Base-by-base conservation (phyloP, 1,140 invertebrate species). In the Sipha flava region DNA sequence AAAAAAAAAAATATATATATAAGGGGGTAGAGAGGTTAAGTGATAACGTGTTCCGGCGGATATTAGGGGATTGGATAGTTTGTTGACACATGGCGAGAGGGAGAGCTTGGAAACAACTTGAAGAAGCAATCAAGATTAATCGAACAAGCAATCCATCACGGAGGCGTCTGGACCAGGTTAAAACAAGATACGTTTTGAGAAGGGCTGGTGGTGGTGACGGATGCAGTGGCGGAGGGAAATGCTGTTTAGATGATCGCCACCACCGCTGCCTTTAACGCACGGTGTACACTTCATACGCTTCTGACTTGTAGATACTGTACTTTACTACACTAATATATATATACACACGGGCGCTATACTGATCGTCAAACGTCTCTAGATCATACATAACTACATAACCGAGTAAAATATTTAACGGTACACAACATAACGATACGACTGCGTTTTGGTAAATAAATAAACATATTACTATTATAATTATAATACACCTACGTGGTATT, bases 61-160 rank as follows among this genome's bases (percentile, higher is more conserved):
- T 77, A 77, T 77, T 77, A 77, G 73, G 73, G 73, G 73, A 77
- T 77, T 43, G 73, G 52, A 77, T 59, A 77, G 73, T 77, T 77
- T 77, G 73, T 77, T 59, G 73, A 77, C 72, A 75, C 72, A 75
- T 75, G 72, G 72, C 52, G 52, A 40, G 52, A 40, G 73, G 73
- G 34, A 77, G 73, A 40, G 52, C 66, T 70, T 16, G 21, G 73
- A 52, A 77, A 77, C 73, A 77, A 77, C 73, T 77, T 77, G 73
- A 77, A 77, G 73, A 77, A 77, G 73, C 73, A 77, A 77, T 77
- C 73, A 77, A 77, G 73, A 77, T 77, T 77, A 77, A 77, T 77
- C 73, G 73, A 77, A 77, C 73, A 77, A 77, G 73, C 73, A 77
- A 77, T 77, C 73, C 73, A 77, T 77, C 73, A 77, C 73, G 49